These are phyloP conservation scores for Mola mola DNA, from an alignment of 2,113 vertebrate species.

Conservation along the genomic window DNA sequence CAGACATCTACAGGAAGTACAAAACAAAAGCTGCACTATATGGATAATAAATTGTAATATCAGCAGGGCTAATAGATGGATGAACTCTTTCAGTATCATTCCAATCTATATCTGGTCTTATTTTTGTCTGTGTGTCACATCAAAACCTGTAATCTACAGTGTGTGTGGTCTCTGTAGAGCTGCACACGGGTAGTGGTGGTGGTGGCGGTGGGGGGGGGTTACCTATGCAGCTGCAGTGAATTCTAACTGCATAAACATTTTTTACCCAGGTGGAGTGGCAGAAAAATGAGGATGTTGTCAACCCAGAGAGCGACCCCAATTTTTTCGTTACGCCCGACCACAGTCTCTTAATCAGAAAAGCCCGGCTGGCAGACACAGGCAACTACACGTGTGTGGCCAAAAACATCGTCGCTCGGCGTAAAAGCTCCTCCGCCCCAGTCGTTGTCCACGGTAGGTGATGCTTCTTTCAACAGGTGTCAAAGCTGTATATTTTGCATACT, in stretches of 20 bases:
- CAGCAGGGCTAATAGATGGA: not conserved
- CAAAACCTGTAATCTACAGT: conserved; percentile 9
- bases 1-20: conserved; percentile 21
- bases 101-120: conserved; percentile 4
- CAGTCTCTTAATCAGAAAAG: conserved; percentile 94
- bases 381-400: conserved; percentile 99
- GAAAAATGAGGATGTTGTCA: conserved; percentile 92
- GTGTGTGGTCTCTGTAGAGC: not conserved
- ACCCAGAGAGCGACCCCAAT: conserved; percentile 90
- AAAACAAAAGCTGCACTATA: conserved; percentile 29
- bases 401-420: conserved; percentile 96
- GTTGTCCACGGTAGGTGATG: conserved; percentile 89
- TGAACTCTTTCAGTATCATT: conserved; percentile 5
- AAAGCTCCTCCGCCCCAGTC: conserved; percentile 90
- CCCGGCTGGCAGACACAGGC: conserved; percentile 93
- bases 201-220: not conserved
- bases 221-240: conserved; percentile 12
- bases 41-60: conserved; percentile 27
- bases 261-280: conserved; percentile 94
- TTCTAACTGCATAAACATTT: not conserved
- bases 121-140: conserved; percentile 16
- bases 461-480: conserved; percentile 51
- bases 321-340: conserved; percentile 92
- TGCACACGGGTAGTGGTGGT: not conserved
- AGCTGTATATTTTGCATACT: not conserved